Base-by-base conservation (phyloP, 1,140 invertebrate genomes). In the Ips nitidus region DNA sequence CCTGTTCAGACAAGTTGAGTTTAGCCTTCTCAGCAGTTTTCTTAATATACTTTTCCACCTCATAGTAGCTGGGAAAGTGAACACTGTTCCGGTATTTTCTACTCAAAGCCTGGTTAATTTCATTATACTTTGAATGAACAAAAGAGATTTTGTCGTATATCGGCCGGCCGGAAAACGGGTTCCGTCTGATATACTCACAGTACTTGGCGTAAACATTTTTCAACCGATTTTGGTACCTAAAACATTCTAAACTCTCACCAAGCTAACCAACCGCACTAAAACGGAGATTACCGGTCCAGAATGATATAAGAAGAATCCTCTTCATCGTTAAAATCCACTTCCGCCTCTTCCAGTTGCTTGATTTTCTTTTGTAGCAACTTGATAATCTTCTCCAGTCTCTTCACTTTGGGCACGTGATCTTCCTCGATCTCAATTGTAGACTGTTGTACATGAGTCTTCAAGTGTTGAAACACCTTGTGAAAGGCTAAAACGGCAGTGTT, bases 51-150 rank as follows among this genome's bases (percentile, higher is more conserved):
- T 83, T 78, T 8, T 85, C 73, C 38, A 88, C 81, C 74, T 88
- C 86, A n/a, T 75, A 74, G 75, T 85, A 87, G 72, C 86, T 86
- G 1, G 87, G 87, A 73, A 87, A 86, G 41, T 73, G 71, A 66
- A 77, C 63, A 78, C 83, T 77, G 65, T 80, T 78, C 75, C 81
- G 77, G 43, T 82, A 78, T 80, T 84, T 82, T 69, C 83, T 76
- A 66, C 82, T 79, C 2, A 88, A 81, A 1, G 84, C 84, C 50
- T 82, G 77, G 78, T 88, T 86, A 1, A 88, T 82, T 64, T 80
- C 74, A 37, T 79, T 74, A 74, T 80, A 86, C 75, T 70, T 74
- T n/a, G 76, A 83, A 75, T 70, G 80, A 57, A 73, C 75, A 67
- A 76, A 86, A 40, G 74, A 79, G 41, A 81, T 83, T 76, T 73